phyloP scores from a whole-genome alignment of 2,113 vertebrate species.

The Pycnonotus jocosus region DNA sequence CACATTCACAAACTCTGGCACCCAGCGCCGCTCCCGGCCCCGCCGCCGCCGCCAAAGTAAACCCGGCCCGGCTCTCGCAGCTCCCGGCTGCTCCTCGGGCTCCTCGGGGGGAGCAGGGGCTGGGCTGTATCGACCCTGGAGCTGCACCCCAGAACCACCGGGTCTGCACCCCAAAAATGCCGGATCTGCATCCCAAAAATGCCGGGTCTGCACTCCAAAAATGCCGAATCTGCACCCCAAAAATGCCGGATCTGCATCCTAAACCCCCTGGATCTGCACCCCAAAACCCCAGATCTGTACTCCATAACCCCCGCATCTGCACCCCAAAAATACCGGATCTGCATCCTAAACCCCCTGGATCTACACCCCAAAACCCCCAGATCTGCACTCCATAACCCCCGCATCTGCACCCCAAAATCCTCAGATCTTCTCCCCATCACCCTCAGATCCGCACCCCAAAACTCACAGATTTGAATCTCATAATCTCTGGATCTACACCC shows the following conservation, averaged over 20 bases:
- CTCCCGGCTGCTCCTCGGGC: background rate
- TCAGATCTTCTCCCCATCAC: too few species aligned
- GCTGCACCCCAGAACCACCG: too few species aligned
- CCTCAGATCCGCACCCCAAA: too few species aligned
- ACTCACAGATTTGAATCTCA: too few species aligned
- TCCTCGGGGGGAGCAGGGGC: background rate
- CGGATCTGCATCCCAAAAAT: too few species aligned
- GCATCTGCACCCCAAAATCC: too few species aligned
- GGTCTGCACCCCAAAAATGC: fast-evolving
- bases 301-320: fast-evolving
- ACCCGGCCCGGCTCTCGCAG: background rate
- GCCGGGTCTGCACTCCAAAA: fast-evolving
- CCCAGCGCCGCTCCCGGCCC: background rate
- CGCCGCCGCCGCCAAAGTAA: background rate
- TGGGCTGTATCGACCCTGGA: background rate
- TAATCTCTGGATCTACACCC: too few species aligned
- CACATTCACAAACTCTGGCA: constrained; percentile 9
- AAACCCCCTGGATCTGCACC: fast-evolving
- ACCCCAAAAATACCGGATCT: too few species aligned
- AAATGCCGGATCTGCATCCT: fast-evolving
- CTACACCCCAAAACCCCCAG: fast-evolving
- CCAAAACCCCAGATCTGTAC: fast-evolving
- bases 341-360: fast-evolving
- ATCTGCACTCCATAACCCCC: too few species aligned
- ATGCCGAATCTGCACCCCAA: fast-evolving